Evolutionary conservation across 2,888 invertebrate species (phyloP).

Genomic region (Latheticus oryzae): DNA sequence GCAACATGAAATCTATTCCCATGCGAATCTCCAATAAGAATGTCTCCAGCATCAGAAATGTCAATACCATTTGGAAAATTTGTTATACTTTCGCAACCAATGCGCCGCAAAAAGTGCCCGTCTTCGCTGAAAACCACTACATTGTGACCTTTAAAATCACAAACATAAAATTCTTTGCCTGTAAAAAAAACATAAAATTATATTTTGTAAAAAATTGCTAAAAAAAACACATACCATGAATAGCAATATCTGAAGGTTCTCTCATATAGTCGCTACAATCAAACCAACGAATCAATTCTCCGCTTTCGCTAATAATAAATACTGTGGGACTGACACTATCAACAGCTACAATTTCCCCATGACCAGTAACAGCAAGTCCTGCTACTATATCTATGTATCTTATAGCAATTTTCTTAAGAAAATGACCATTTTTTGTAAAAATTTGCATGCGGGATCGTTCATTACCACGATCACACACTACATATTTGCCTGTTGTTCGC

Average conservation of each 20-base stretch:
- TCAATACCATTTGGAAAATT: conserved; percentile 98
- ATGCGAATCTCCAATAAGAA: conserved; percentile 96
- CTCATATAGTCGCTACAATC: conserved; percentile 98
- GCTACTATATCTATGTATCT: conserved; percentile 92
- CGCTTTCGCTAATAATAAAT: conserved; percentile 91
- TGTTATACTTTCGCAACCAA: conserved; percentile 95
- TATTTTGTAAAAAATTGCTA: background rate
- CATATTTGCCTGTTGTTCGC: conserved; percentile 87
- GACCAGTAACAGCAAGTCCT: conserved; percentile 91
- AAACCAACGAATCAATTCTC: conserved; percentile 95
- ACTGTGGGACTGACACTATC: conserved; percentile 98
- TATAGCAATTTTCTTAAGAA: conserved; percentile 93
- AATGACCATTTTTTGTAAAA: conserved; percentile 95
- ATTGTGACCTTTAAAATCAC: conserved; percentile 98
- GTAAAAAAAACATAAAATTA: conserved; percentile 48
- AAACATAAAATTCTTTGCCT: conserved; percentile 95
- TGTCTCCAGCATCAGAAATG: conserved; percentile 96
- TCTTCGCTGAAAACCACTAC: conserved; percentile 96
- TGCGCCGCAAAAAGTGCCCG: conserved; percentile 90
- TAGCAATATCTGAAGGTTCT: conserved; percentile 97
- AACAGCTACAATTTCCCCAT: conserved; percentile 95
- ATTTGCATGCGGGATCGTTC: conserved; percentile 98
- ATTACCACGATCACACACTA: conserved; percentile 97
- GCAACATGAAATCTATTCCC: conserved; percentile 98
- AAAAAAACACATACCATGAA: conserved; percentile 75